Percentiles rank a stretch among this genome's conserved stretches.
These are phyloP conservation scores for Rallus crepitans DNA, from an alignment of 2,797 vertebrate genomes.

Conservation along the genomic window DNA sequence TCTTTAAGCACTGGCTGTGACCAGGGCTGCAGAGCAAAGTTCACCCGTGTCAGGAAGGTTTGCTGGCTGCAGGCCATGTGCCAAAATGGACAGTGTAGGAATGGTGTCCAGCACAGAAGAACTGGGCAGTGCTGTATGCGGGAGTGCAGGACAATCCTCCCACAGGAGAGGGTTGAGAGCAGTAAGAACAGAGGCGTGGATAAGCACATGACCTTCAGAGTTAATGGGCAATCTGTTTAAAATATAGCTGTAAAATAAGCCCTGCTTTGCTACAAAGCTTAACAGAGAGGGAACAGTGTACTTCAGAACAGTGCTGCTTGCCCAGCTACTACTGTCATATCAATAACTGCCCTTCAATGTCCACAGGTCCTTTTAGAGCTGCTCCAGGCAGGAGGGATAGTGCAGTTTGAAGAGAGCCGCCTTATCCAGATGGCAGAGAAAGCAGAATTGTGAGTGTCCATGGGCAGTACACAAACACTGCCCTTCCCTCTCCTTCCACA, in stretches of 20 bases:
- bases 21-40: not conserved
- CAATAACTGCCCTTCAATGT: slow-evolving; percentile 23
- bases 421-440: slow-evolving; percentile 92
- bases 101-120: not conserved
- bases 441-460: slow-evolving; percentile 91
- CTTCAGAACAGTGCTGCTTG: not conserved
- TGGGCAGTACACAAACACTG: not conserved
- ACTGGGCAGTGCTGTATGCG: not conserved
- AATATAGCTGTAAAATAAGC: not conserved
- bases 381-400: slow-evolving; percentile 92
- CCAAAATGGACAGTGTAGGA: not conserved
- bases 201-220: not conserved
- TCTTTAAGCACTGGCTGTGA: not conserved
- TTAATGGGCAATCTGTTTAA: not conserved
- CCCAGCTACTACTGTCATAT: not conserved
- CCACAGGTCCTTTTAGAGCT: slow-evolving; percentile 92
- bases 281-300: not conserved
- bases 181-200: not conserved
- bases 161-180: not conserved
- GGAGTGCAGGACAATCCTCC: not conserved
- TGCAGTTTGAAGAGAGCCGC: slow-evolving; percentile 92
- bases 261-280: not conserved
- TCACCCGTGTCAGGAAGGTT: not conserved
- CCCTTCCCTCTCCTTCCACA: not conserved
- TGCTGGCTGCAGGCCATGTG: not conserved